Base-by-base conservation (phyloP, 2,797 vertebrate genomes). In the Anniella stebbinsi region DNA sequence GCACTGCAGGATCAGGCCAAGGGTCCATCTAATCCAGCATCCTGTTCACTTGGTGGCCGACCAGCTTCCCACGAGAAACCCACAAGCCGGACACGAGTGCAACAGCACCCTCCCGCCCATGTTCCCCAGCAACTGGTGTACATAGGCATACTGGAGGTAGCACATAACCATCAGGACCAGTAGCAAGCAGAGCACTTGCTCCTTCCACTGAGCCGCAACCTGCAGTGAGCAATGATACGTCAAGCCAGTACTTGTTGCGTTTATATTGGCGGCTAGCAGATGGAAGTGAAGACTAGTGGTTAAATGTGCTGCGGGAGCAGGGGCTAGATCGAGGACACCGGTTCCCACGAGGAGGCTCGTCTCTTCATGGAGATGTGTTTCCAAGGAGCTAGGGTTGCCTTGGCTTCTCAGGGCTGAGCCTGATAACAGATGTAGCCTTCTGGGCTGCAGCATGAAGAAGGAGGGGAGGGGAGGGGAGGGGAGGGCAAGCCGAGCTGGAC, bases 371-470 rank as follows among this genome's bases (percentile, higher is more conserved):
- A 88, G 69, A 66, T 67, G 28, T 48, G n/a, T 76, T 30, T 75
- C n/a, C 41, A 23, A 77, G 9, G 81, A 67, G 72, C 17, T 33
- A 11, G 38, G 60, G 0, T 15, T 23, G 54, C 17, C 41, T 66
- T 15, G 51, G 36, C 78, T 60, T 63, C 69, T 66, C 67, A 2
- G 4, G 67, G 38, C 57, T 38, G 54, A 76, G 70, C 72, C 45
- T 8, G 13, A 83, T 54, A 33, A 87, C 51, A 70, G 89, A 81
- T 36, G 89, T 80, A 36, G 33, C 38, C 48, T 70, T 67, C 84
- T 4, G 17, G 33, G 21, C 75, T 78, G 86, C 48, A 30, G 66
- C 51, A 77, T 60, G 38, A 81, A 72, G 8, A 3, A 25, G 66
- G 87, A 38, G 12, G n/a, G 15, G 33, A 25, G 36, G 36, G 6